Conservation (phyloP, 2,797 vertebrate species). For the Epinephelus awoara region DNA sequence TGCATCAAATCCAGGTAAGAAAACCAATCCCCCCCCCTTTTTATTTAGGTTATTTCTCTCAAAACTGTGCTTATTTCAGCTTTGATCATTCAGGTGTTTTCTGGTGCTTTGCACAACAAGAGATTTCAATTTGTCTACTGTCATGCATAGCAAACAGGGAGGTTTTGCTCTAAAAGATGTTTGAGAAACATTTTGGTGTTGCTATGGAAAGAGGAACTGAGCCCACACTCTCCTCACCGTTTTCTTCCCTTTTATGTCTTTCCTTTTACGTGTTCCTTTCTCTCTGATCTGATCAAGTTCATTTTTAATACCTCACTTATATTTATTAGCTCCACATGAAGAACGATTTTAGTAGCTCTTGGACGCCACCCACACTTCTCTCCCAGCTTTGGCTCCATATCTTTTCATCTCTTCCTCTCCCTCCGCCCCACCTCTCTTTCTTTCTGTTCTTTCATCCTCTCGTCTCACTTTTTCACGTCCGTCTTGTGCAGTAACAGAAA, state of each 20-base stretch:
- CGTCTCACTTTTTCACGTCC: conserved; percentile 24
- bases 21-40: neutral
- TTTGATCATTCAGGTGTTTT: conserved; percentile 44
- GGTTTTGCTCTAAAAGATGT: conserved; percentile 10
- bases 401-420: conserved; percentile 46
- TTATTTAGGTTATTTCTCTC: neutral
- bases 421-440: conserved; percentile 28
- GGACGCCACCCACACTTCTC: conserved; percentile 56
- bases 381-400: conserved; percentile 58
- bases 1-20: conserved; percentile 65
- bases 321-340: conserved; percentile 77
- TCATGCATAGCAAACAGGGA: conserved; percentile 21
- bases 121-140: conserved; percentile 1
- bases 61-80: conserved; percentile 16
- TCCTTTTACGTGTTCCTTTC: conserved; percentile 26
- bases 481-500: conserved; percentile 11
- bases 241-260: conserved; percentile 16
- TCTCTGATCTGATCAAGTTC: conserved; percentile 59
- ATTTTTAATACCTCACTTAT: conserved; percentile 74
- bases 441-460: conserved; percentile 37
- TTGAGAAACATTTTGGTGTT: conserved; percentile 47
- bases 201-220: conserved; percentile 47
- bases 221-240: conserved; percentile 25
- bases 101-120: conserved; percentile 6
- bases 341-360: conserved; percentile 76